Evolutionary conservation across 2,797 vertebrate genomes (phyloP).

Genomic region (Hippocampus kuda): DNA sequence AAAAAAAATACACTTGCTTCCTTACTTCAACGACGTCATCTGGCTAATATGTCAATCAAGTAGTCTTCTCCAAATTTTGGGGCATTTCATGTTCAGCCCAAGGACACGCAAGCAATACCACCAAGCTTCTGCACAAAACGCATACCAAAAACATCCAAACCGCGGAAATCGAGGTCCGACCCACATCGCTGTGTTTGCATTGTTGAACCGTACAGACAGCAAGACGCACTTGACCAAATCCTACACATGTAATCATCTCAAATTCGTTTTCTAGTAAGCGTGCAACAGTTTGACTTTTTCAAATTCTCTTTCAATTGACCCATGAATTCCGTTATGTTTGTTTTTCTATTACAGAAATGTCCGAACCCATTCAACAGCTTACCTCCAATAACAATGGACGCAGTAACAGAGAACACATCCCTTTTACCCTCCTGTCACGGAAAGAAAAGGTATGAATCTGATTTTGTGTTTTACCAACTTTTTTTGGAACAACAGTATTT

Average conservation of each 20-base stretch:
- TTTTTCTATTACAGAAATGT: conserved; percentile 72
- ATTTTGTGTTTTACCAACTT: neutral
- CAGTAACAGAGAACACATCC: conserved; percentile 66
- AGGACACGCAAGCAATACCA: too few relatives aligned
- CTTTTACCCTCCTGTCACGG: conserved; percentile 69
- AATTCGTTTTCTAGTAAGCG: neutral
- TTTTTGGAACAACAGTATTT: neutral
- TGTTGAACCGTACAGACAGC: neutral
- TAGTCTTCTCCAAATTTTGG: too few relatives aligned
- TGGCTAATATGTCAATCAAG: too few relatives aligned
- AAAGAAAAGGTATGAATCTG: conserved; percentile 74
- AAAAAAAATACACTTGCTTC: too few relatives aligned
- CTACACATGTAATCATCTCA: neutral
- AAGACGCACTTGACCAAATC: neutral
- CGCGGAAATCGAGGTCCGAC: too few relatives aligned
- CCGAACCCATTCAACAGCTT: conserved; percentile 81
- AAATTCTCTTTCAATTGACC: conserved; percentile 6
- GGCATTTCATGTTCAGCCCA: too few relatives aligned
- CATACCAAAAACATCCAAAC: neutral
- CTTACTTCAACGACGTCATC: too few relatives aligned
- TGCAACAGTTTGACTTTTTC: neutral
- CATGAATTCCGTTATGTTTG: neutral
- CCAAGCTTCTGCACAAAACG: neutral
- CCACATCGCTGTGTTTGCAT: too few relatives aligned
- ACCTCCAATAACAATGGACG: conserved; percentile 71